Percentiles rank a stretch among this genome's conserved stretches.
phyloP scores from a whole-genome alignment of 2,113 vertebrate species.

The Dendrocopos noguchii region DNA sequence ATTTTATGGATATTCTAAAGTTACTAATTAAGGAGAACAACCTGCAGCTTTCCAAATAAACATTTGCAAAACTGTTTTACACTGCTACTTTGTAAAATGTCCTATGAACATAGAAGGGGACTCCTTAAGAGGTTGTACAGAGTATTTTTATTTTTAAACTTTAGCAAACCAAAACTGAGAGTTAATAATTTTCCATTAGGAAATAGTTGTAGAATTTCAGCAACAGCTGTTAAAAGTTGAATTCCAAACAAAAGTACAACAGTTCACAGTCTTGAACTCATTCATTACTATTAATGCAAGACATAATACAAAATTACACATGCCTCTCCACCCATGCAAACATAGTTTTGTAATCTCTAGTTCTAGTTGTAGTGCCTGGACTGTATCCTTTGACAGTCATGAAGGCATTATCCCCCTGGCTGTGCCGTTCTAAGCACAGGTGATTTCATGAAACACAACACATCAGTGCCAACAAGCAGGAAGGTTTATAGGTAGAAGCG shows the following conservation, averaged over 20 bases:
- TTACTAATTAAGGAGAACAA: not conserved
- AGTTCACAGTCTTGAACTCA: not conserved
- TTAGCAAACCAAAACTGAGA: not conserved
- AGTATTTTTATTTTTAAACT: not conserved
- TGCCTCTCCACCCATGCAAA: not conserved
- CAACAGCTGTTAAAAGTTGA: not conserved
- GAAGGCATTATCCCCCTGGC: not conserved
- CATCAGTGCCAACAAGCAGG: accelerated
- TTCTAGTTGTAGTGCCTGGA: not conserved
- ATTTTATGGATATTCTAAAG: not conserved
- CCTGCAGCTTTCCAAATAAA: not conserved
- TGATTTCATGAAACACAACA: not conserved
- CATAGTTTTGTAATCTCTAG: not conserved
- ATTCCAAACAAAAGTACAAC: not conserved
- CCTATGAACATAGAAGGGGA: not conserved
- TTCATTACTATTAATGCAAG: not conserved
- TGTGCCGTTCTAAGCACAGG: not conserved
- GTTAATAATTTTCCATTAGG: not conserved
- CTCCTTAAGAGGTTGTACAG: not conserved
- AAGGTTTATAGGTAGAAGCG: not conserved
- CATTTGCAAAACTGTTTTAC: not conserved
- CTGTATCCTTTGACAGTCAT: not conserved
- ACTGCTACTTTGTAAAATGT: not conserved
- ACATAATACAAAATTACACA: not conserved
- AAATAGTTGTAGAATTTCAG: not conserved